phyloP scores from a whole-genome alignment of 1,140 invertebrate species.

The Eueides isabella region DNA sequence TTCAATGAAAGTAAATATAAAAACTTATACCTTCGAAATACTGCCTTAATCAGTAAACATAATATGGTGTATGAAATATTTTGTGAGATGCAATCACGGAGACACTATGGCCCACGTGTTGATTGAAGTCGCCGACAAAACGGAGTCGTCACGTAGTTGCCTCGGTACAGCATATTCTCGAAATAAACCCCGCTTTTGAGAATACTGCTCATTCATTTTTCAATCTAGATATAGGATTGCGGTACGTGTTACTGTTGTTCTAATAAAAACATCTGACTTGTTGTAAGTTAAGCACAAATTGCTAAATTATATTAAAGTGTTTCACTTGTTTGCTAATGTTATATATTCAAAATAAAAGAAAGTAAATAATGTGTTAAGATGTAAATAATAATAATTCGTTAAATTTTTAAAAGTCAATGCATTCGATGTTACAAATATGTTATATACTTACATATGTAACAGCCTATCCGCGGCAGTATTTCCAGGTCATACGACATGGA shows the following conservation, averaged over 20 bases:
- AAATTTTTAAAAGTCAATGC: too few relatives aligned
- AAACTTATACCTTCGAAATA: background rate
- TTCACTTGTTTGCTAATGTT: too few relatives aligned
- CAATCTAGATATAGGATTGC: conserved; percentile 45
- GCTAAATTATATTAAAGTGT: background rate
- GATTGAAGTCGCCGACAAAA: conserved; percentile 40
- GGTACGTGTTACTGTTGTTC: conserved; percentile 36
- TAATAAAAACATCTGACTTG: background rate
- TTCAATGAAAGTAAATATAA: too few relatives aligned
- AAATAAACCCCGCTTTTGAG: conserved; percentile 43
- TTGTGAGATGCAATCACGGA: conserved; percentile 32
- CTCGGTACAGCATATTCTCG: conserved; percentile 40
- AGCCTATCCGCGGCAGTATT: too few relatives aligned
- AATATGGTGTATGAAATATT: conserved; percentile 21
- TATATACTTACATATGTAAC: too few relatives aligned
- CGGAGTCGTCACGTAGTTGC: conserved; percentile 37
- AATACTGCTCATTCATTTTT: conserved; percentile 45
- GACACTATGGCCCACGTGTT: conserved; percentile 28
- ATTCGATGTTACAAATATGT: too few relatives aligned
- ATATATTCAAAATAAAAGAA: too few relatives aligned
- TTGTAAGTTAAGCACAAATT: background rate
- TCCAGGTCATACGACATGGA: too few relatives aligned
- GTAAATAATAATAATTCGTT: too few relatives aligned
- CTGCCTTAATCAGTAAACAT: background rate
- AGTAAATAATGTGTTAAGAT: too few relatives aligned